Percentiles rank a stretch among this genome's conserved stretches.
Evolutionary conservation across 2,888 invertebrate species (phyloP).

Genomic region (Caenorhabditis virilis): DNA sequence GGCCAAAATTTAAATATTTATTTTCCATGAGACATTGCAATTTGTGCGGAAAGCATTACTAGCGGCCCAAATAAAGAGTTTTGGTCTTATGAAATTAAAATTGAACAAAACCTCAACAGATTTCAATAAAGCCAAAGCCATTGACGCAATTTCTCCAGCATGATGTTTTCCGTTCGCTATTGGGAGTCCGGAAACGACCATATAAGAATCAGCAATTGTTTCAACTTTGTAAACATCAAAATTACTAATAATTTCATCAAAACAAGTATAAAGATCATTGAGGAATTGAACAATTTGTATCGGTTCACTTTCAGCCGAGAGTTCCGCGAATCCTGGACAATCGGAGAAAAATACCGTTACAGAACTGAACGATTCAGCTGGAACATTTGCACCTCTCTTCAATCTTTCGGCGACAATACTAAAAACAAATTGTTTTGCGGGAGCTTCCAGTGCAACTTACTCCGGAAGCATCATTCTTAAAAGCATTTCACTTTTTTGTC

Average conservation of each 20-base stretch:
- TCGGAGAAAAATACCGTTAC: constrained; percentile 53
- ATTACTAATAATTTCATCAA: constrained; percentile 47
- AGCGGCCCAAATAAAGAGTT: too few species aligned
- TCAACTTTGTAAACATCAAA: constrained; percentile 60
- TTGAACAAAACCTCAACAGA: constrained; percentile 69
- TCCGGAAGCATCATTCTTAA: constrained; percentile 52
- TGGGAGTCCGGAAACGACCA: constrained; percentile 53
- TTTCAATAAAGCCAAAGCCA: constrained; percentile 44
- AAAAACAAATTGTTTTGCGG: constrained; percentile 6
- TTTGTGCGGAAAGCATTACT: too few species aligned
- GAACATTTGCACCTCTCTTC: constrained; percentile 39
- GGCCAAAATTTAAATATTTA: too few species aligned
- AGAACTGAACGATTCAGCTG: constrained; percentile 41
- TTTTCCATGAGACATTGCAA: too few species aligned
- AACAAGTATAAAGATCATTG: constrained; percentile 52
- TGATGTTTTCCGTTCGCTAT: constrained; percentile 48
- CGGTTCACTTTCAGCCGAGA: constrained; percentile 37
- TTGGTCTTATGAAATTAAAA: too few species aligned
- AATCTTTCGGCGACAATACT: constrained; percentile 48
- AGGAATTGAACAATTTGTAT: constrained; percentile 74
- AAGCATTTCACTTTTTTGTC: constrained; percentile 86
- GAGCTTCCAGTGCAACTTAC: constrained; percentile 11
- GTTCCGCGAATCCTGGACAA: constrained; percentile 48
- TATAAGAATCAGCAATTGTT: constrained; percentile 53
- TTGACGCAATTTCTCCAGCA: constrained; percentile 57